Conservation (phyloP, 1,140 invertebrate genomes). For the Bombus ignitus region DNA sequence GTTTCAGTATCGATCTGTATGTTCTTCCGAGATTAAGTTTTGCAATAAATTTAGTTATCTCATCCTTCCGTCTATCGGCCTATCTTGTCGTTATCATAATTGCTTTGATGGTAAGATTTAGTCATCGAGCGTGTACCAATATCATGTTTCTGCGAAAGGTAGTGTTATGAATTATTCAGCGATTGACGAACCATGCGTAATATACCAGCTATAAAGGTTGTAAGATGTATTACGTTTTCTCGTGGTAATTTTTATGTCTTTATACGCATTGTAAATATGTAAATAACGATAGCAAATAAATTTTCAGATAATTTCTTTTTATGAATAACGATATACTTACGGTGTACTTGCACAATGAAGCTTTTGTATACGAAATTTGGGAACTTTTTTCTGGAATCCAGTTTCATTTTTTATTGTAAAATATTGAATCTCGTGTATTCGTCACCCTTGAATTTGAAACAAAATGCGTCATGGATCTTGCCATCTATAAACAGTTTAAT, state of each 20-base stretch:
- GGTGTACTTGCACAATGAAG: too few relatives aligned
- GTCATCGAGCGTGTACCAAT: not conserved
- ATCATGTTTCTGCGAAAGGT: not conserved
- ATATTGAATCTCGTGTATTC: too few relatives aligned
- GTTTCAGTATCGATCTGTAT: not conserved
- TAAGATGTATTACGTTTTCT: not conserved
- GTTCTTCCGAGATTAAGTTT: not conserved
- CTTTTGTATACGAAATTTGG: too few relatives aligned
- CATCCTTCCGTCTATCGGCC: not conserved
- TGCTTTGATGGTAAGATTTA: not conserved
- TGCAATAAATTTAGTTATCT: constrained; percentile 3
- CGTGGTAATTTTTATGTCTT: not conserved
- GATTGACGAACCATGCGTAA: not conserved
- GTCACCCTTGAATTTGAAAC: not conserved
- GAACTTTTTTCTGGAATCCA: too few relatives aligned
- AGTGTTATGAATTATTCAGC: constrained; percentile 3
- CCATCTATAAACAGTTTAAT: not conserved
- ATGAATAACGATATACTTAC: too few relatives aligned
- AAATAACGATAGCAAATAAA: too few relatives aligned
- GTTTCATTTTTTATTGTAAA: too few relatives aligned
- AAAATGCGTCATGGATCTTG: not conserved
- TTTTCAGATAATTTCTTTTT: not conserved
- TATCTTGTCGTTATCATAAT: not conserved
- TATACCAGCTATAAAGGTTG: not conserved
- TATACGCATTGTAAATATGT: not conserved